A percentile compares a stretch with the other conserved stretches of the same genome.
Conservation (phyloP, 1,140 invertebrate genomes). For the Lucilia sericata region DNA sequence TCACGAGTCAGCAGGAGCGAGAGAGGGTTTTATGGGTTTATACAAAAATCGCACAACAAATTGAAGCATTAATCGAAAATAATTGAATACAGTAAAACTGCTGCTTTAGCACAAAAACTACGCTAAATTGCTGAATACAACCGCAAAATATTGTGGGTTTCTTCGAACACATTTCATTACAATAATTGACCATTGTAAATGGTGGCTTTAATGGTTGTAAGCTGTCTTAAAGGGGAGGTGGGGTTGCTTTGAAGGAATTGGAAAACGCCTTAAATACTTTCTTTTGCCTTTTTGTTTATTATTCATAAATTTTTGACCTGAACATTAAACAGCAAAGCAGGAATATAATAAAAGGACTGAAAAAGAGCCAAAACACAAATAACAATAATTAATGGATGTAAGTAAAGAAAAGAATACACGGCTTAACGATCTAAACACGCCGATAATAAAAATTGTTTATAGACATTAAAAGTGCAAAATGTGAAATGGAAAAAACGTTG, state of each 20-base stretch:
- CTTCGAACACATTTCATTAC: not conserved
- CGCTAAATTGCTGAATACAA: not conserved
- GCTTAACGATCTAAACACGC: not conserved
- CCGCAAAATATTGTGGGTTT: not conserved
- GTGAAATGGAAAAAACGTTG: not conserved
- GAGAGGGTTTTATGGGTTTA: too few species aligned
- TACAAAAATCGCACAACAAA: not conserved
- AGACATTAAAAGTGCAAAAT: not conserved
- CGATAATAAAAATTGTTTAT: conserved; percentile 6
- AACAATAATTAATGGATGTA: conserved; percentile 8
- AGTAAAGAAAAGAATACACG: not conserved
- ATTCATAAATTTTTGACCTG: conserved; percentile 16
- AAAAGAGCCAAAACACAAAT: not conserved
- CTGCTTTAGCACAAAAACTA: not conserved
- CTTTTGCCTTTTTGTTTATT: not conserved
- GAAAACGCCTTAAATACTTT: not conserved
- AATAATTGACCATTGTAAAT: conserved; percentile 14
- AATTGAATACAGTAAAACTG: not conserved
- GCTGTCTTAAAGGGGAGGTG: too few species aligned
- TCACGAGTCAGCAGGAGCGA: too few species aligned
- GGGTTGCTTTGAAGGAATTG: not conserved
- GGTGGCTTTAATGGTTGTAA: not conserved
- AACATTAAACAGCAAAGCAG: not conserved
- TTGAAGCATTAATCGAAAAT: not conserved
- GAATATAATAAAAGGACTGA: not conserved